Evolutionary conservation across 2,888 invertebrate genomes (phyloP), one percentile per base, ranked within the genome.

Genomic region (Clanis bilineata): DNA sequence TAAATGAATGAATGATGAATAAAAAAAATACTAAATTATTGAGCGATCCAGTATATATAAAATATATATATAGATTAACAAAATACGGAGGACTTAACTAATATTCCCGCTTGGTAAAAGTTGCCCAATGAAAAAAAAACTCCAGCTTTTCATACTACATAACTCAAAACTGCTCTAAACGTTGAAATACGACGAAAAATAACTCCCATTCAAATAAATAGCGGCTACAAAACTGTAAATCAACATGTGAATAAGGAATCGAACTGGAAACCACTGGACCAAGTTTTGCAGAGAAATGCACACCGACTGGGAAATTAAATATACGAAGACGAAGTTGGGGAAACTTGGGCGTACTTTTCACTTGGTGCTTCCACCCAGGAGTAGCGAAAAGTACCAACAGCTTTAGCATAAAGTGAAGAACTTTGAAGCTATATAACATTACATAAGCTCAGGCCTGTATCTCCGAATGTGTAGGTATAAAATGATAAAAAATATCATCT

Each of bases 341-440:
- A 10, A 51, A 51, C 51, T 47, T 7, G 47, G 15, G 47, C 21
- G 23, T 15, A 47, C 47, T 51, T 51, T 18, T 32, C 51, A 51
- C 32, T 51, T 18, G 18, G 18, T 44, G 12, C 32, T 51, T 28
- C 28, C 28, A 51, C 9, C 18, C 18, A 25, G 18, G 32, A 51
- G 32, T 51, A 18, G 32, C 32, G 32, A 18, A 28, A 28, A 51
- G 18, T 51, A 51, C 15, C 18, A 51, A 51, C 32, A 18, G 28
- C 15, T 51, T 47, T 51, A 18, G 51, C 32, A 32, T 51, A 51
- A 28, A 51, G 51, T 51, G 10, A 32, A 32, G 28, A 51, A 51
- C 51, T 36, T 36, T 3, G 12, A 12, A 12, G 12, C 36, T n/a
- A n/a, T n/a, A n/a, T n/a, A n/a, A n/a, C n/a, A n/a, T n/a, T n/a